phyloP scores from a whole-genome alignment of 2,888 invertebrate genomes.

The Tolmerus cingulatus region DNA sequence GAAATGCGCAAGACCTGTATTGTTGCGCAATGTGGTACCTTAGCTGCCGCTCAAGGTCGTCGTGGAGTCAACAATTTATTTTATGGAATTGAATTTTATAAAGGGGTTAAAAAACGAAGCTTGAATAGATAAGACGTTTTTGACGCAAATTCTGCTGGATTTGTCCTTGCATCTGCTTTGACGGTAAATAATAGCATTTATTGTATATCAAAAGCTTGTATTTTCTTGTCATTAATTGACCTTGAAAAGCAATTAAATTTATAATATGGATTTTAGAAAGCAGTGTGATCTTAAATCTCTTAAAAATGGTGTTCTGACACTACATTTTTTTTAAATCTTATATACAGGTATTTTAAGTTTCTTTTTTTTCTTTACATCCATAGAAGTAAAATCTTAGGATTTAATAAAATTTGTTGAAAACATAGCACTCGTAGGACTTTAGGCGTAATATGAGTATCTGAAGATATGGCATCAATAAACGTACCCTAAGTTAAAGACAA shows the following conservation, averaged over 20 bases:
- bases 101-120: not conserved
- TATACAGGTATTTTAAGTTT: too few species aligned
- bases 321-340: too few species aligned
- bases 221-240: not conserved
- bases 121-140: not conserved
- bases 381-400: too few species aligned
- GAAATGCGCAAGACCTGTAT: not conserved
- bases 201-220: not conserved
- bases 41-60: not conserved
- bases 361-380: too few species aligned
- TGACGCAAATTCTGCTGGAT: not conserved
- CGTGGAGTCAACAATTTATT: not conserved
- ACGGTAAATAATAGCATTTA: too few species aligned
- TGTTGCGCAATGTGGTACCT: not conserved
- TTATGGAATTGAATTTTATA: not conserved
- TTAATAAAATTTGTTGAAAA: too few species aligned
- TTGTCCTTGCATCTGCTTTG: not conserved
- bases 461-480: too few species aligned
- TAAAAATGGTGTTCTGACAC: not conserved
- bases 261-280: not conserved
- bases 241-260: not conserved
- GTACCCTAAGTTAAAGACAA: too few species aligned
- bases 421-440: too few species aligned
- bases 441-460: too few species aligned
- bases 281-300: too few species aligned